Evolutionary conservation across 2,113 vertebrate genomes (phyloP).

Genomic region (Chunga burmeisteri): DNA sequence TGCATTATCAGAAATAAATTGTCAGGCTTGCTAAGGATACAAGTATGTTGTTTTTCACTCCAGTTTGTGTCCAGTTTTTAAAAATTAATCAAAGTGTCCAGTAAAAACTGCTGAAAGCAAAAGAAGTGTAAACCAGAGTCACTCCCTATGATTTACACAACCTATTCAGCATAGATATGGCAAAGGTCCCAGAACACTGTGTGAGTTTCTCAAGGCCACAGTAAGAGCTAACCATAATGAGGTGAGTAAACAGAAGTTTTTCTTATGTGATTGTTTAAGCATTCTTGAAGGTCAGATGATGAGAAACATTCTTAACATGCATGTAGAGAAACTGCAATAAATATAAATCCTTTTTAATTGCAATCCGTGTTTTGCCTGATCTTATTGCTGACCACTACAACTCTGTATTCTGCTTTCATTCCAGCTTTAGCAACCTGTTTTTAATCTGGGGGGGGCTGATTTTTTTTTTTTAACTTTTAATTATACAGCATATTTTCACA

Average conservation of each 20-base stretch:
- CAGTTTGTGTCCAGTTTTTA: neutral
- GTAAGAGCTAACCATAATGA: neutral
- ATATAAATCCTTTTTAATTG: neutral
- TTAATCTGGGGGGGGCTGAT: neutral
- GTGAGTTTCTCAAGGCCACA: neutral
- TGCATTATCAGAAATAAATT: constrained; percentile 8
- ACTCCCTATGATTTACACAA: neutral
- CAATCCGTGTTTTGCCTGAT: neutral
- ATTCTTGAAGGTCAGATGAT: neutral
- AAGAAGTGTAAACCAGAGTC: neutral
- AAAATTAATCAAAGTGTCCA: neutral
- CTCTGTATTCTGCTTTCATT: neutral
- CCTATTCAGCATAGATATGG: neutral
- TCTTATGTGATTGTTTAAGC: neutral
- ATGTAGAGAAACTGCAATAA: neutral
- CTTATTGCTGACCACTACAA: neutral
- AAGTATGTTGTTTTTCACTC: fast-evolving
- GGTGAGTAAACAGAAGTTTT: neutral
- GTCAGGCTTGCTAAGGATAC: neutral
- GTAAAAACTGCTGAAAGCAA: neutral
- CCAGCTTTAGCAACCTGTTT: neutral
- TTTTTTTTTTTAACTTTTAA: neutral
- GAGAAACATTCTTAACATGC: neutral
- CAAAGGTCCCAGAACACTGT: constrained; percentile 16
- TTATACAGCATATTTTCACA: neutral